Evolutionary conservation across 2,113 vertebrate species (phyloP), one percentile per base, ranked within the genome.

Genomic region (Trichomycterus rosablanca): DNA sequence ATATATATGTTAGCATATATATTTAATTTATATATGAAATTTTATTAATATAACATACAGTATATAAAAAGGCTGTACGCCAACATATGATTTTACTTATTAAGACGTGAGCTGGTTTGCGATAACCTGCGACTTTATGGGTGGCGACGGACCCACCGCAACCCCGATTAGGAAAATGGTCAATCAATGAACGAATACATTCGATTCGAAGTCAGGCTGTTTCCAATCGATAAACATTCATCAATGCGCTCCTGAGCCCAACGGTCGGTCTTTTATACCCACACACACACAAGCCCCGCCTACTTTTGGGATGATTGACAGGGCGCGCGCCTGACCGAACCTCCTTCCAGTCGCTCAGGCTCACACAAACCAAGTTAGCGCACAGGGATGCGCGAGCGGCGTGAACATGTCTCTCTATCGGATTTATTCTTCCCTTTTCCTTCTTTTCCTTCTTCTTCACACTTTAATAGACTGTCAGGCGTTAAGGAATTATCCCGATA

Each of bases 361-460:
- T 55, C 73, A 66, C 54, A 63, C 50, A 28, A 60, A 46, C 58
- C 63, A 72, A 76, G 66, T 78, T 78, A 72, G 70, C 60, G 64
- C 76, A 70, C 69, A 70, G 76, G 71, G 76, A 78, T 78, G 76
- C 67, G 59, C 70, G 57, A 64, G 72, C 50, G 43, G 67, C 74
- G 59, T 72, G 74, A 78, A 50, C 45, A 78, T 78, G 76, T 59
- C 69, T 74, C 54, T 70, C 19, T 44, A 48, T 42, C 52, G 76
- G 74, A 78, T 76, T 67, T 74, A 70, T 44, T 54, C 74, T 45
- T 67, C 58, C 24, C 44, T 76, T 43, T 59, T 67, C 49, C 56
- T 34, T 26, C 32, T 69, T 35, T 43, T 74, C 23, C 42, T 72
- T 39, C 44, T 35, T 55, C 58, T 75, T 35, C 60, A 63, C 54